Evolutionary conservation across 64 coral and sea anemone genomes (phyloP), one percentile per base, ranked within the genome.

Genomic region (Catalaphyllia jardinei): DNA sequence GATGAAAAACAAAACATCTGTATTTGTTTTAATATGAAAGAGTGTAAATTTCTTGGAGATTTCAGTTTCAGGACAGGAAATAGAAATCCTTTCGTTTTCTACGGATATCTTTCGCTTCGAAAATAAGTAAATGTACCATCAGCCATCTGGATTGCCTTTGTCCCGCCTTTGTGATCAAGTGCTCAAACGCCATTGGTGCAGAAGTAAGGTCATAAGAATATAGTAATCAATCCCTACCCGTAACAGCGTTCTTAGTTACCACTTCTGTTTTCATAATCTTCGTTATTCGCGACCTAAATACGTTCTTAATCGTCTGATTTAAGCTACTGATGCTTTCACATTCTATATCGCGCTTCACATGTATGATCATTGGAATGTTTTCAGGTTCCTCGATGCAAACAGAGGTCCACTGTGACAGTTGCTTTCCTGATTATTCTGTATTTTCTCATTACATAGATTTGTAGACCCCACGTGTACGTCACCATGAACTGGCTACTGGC

Each of bases 381-480:
- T 20, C 4, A 30, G 20, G 2, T 42, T 24, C 18, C 74, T 11
- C 9, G 10, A n/a, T 20, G 14, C 9, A 20, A 49, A 77, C 14
- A 46, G 33, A 49, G 22, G 11, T 15, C 10, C 29, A 75, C 15
- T 19, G 2, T 1, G 8, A 13, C 9, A 6, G 19, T 15, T 0
- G 4, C 0, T 0, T 5, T 4, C 0, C 2, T 85, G 78, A 89
- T 85, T 79, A 71, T 84, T 73, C 78, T 8, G 11, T 31, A 52
- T 54, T 67, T 93, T 93, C 92, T 93, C 87, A 71, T 25, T 75
- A 93, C 71, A 15, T 12, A 46, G 17, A 22, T 71, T 74, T 88
- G 50, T 83, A 60, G 88, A 77, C 54, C 92, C 92, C 92, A 93
- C 92, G 87, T 93, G 92, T 93, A 93, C 92, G 92, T 93, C 92